Percentiles rank a stretch among this genome's conserved stretches.
phyloP scores from a whole-genome alignment of 2,113 vertebrate genomes.

The Gambusia affinis region DNA sequence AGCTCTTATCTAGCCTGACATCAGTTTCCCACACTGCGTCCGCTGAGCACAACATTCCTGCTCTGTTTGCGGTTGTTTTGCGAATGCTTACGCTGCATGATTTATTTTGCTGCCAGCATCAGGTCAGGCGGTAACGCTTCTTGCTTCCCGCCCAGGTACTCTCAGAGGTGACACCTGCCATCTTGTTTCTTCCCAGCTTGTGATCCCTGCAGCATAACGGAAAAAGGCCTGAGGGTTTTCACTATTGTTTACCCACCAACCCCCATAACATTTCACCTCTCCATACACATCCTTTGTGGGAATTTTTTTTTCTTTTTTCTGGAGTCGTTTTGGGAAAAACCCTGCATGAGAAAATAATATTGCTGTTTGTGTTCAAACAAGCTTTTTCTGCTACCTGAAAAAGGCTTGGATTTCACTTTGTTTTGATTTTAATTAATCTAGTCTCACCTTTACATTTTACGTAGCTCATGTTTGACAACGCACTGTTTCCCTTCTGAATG shows the following conservation, averaged over 20 bases:
- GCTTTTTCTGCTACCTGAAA: neutral
- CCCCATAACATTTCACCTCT: conserved; percentile 46
- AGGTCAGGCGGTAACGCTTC: neutral
- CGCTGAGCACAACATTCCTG: conserved; percentile 8
- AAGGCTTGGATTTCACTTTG: neutral
- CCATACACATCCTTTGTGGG: conserved; percentile 17
- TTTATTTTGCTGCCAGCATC: conserved; percentile 6
- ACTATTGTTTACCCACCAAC: conserved; percentile 67
- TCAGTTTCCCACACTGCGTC: conserved; percentile 59
- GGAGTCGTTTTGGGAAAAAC: conserved; percentile 69
- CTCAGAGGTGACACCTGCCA: conserved; percentile 68
- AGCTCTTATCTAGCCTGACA: conserved; percentile 43
- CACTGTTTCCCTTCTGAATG: neutral
- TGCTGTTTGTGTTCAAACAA: conserved; percentile 53
- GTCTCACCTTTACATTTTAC: conserved; percentile 15
- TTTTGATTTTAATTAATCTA: conserved; percentile 5
- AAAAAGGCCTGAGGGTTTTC: conserved; percentile 49
- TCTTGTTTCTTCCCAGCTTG: conserved; percentile 53
- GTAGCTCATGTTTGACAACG: conserved; percentile 4
- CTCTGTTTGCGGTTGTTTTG: conserved; percentile 31
- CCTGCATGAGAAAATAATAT: conserved; percentile 39
- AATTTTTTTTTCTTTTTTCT: conserved; percentile 48
- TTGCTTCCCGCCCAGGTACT: conserved; percentile 10
- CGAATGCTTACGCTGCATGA: conserved; percentile 46
- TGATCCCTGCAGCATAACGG: conserved; percentile 50